A percentile compares a stretch with the other conserved stretches of the same genome.
These are phyloP conservation scores for Cerceris rybyensis DNA, from an alignment of 2,888 invertebrate species.

Conservation along the genomic window DNA sequence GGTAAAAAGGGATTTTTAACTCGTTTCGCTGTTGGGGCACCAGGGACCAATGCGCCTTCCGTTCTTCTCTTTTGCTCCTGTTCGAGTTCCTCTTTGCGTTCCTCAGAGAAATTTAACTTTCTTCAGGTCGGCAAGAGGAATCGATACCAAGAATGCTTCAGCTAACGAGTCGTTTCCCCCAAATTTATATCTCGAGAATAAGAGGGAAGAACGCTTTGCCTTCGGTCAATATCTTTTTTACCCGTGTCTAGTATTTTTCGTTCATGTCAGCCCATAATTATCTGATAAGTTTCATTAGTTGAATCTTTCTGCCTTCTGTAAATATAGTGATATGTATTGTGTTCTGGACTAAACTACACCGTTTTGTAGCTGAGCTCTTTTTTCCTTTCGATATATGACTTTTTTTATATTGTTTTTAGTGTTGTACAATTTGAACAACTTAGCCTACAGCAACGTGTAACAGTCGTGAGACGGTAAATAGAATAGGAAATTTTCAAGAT, in stretches of 20 bases:
- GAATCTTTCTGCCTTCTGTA: no score
- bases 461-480: no score
- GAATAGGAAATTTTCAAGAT: no score
- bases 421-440: no score
- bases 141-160: slow-evolving; percentile 62
- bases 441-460: no score
- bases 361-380: no score
- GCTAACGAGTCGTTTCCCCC: slow-evolving; percentile 55
- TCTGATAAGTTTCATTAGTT: no score
- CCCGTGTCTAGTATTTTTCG: slow-evolving; percentile 6
- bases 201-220: background rate
- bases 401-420: no score
- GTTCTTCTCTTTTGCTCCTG: slow-evolving; percentile 13
- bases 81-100: slow-evolving; percentile 45
- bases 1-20: slow-evolving; percentile 70
- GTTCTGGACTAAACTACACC: no score
- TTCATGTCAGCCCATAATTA: background rate
- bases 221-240: slow-evolving; percentile 10
- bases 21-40: slow-evolving; percentile 61
- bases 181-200: slow-evolving; percentile 32
- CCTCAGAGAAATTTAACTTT: slow-evolving; percentile 77
- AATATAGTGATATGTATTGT: no score
- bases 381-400: no score
- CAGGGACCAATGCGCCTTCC: slow-evolving; percentile 51
- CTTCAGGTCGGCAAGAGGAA: slow-evolving; percentile 55